A percentile compares a stretch with the other conserved stretches of the same genome.
Evolutionary conservation across 2,888 invertebrate species (phyloP).

Genomic region (Heliconius ismenius): DNA sequence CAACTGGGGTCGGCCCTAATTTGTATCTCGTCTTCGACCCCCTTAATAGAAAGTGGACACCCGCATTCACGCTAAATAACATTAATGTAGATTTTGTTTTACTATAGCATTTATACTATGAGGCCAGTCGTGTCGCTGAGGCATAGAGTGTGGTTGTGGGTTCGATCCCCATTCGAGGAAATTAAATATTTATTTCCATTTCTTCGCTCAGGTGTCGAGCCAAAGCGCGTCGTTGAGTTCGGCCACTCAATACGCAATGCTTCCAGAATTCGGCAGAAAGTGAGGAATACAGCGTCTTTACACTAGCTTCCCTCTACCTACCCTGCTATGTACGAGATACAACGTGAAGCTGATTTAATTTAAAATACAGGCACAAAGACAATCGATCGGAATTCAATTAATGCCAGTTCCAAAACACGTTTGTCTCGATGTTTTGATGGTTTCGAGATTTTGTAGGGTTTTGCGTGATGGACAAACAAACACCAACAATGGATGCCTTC

Average conservation of each 20-base stretch:
- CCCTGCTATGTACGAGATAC: too few relatives aligned
- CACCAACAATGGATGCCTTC: conserved; percentile 76
- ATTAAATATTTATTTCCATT: too few relatives aligned
- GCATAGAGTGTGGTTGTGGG: too few relatives aligned
- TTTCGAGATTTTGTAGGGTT: conserved; percentile 73
- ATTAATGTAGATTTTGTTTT: conserved; percentile 56
- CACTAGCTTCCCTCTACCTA: too few relatives aligned
- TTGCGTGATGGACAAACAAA: conserved; percentile 71
- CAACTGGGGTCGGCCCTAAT: conserved; percentile 51
- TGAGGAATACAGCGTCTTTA: too few relatives aligned
- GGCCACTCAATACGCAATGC: too few relatives aligned
- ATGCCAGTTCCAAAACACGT: conserved; percentile 46
- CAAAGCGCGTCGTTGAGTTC: too few relatives aligned
- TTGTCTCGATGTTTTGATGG: conserved; percentile 65
- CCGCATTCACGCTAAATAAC: conserved; percentile 69
- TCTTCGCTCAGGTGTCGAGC: too few relatives aligned
- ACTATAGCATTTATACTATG: background rate
- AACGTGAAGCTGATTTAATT: background rate
- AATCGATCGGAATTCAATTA: conserved; percentile 40
- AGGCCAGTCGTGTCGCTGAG: too few relatives aligned
- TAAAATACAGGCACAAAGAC: conserved; percentile 18
- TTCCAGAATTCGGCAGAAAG: too few relatives aligned
- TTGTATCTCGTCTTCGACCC: conserved; percentile 61
- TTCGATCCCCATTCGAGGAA: too few relatives aligned
- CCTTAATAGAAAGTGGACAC: conserved; percentile 70